Base-by-base conservation (phyloP, 1,140 invertebrate species). In the Drosophila sproati region DNA sequence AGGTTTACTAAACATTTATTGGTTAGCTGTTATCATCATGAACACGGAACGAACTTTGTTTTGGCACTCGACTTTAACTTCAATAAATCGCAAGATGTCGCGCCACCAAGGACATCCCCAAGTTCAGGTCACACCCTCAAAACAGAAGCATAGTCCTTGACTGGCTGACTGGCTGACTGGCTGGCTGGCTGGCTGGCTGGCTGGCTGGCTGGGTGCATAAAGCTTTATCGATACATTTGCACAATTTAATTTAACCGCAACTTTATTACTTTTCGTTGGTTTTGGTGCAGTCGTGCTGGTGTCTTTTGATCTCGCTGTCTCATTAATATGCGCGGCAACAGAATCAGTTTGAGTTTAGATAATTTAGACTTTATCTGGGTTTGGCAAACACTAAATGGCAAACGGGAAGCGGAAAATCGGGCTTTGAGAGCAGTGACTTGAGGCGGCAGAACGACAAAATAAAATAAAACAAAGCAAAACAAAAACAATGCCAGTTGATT, bases 231-330 rank as follows among this genome's bases (percentile, higher is more conserved):
- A 88, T 89, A 88, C 70, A 78, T 88, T 82, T 88, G 78, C 77
- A 81, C 85, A 89, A 88, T 88, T 89, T 88, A 85, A 89, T 88
- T 88, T 89, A 78, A 81, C 83, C 83, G 80, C 83, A 83, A 89
- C 71, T 89, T 88, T 88, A 88, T 88, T 88, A 80, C 85, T 81
- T 88, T 88, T 86, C 50, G 57, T 55, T 72, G 63, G 74, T 34
- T 47, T 59, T 81, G 66, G 56, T 87, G 82, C 82, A 82, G 48
- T 72, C 68, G 79, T 82, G 72, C 79, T 57, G 47, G 48, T 28
- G 59, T 51, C 73, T 74, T 88, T 88, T 87, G 77, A 86, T 75
- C 79, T 88, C 62, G 5, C 41, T 35, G 32, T 31, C 79, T 88
- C 85, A 88, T 88, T 88, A 88, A 88, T 88, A 88, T 88, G 85